phyloP scores from a whole-genome alignment of 2,797 vertebrate species.

The Hirundo rustica region DNA sequence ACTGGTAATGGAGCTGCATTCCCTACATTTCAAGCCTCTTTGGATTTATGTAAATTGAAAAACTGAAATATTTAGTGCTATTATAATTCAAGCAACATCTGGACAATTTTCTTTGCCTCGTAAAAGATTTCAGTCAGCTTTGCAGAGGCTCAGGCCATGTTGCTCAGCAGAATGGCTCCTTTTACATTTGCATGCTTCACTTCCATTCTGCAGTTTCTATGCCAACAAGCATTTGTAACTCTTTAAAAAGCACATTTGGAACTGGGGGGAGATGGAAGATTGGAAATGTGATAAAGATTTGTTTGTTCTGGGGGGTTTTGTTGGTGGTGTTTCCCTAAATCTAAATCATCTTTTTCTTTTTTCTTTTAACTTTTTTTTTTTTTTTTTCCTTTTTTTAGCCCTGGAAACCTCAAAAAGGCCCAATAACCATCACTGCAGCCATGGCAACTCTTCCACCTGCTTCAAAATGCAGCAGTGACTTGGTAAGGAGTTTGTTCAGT shows the following conservation, averaged over 20 bases:
- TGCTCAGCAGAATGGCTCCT: slow-evolving; percentile 39
- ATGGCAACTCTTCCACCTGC: neutral
- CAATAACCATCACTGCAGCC: neutral
- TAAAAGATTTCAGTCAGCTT: slow-evolving; percentile 23
- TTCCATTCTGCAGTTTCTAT: slow-evolving; percentile 65
- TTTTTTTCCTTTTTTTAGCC: neutral
- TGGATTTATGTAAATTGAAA: slow-evolving; percentile 7
- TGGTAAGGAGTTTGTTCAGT: neutral
- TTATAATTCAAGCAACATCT: slow-evolving; percentile 32
- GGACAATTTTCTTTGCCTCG: slow-evolving; percentile 15
- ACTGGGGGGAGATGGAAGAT: neutral
- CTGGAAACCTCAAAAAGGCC: neutral
- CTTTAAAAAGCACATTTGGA: slow-evolving; percentile 41
- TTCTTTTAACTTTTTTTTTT: neutral
- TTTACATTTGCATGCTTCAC: slow-evolving; percentile 35
- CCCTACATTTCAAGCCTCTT: neutral
- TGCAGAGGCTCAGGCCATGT: neutral
- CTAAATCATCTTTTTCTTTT: neutral
- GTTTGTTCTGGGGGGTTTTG: neutral
- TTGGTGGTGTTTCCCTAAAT: neutral
- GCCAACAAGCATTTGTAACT: slow-evolving; percentile 64
- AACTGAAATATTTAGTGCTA: neutral
- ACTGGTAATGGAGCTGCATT: neutral
- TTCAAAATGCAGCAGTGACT: neutral
- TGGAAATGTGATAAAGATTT: neutral